These are phyloP conservation scores for Drosophila anomelani DNA, from an alignment of 2,888 invertebrate genomes.

Conservation along the genomic window DNA sequence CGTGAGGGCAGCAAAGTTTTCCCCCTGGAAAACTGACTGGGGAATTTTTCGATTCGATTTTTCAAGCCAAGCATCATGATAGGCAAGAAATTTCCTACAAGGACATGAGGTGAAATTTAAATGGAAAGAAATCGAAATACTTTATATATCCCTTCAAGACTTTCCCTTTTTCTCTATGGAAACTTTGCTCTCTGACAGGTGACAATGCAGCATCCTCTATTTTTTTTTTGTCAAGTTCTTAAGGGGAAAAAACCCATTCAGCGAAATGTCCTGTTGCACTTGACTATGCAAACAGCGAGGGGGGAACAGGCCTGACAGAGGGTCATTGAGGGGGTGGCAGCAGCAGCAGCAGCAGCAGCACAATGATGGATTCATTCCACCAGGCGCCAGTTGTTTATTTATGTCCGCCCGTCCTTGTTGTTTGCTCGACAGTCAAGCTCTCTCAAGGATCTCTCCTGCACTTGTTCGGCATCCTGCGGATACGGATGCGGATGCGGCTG, in stretches of 20 bases:
- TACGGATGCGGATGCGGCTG: conserved; percentile 48
- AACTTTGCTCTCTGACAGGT: conserved; percentile 10
- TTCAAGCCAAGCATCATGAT: conserved; percentile 12
- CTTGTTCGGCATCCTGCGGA: conserved; percentile 51
- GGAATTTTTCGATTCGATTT: conserved; percentile 2
- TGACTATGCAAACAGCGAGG: conserved; percentile 77
- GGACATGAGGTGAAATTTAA: conserved; percentile 6
- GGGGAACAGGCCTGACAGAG: conserved; percentile 14
- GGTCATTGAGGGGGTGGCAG: conserved; percentile 10
- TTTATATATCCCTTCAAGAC: background rate
- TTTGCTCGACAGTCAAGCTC: conserved; percentile 66
- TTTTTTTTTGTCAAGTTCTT: conserved; percentile 8
- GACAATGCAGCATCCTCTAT: conserved; percentile 2
- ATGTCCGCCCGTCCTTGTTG: conserved; percentile 61
- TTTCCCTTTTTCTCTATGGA: background rate
- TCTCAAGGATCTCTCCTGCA: conserved; percentile 61
- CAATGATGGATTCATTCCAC: conserved; percentile 42
- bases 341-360: background rate
- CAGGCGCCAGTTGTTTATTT: conserved; percentile 68
- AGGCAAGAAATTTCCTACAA: conserved; percentile 8
- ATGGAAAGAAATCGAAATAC: background rate
- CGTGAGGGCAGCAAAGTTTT: conserved; percentile 15
- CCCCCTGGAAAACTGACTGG: too few relatives aligned
- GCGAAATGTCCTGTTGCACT: conserved; percentile 60
- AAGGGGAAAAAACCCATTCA: conserved; percentile 19